phyloP scores from a whole-genome alignment of 1,140 invertebrate species.

The Steinernema khuongi region DNA sequence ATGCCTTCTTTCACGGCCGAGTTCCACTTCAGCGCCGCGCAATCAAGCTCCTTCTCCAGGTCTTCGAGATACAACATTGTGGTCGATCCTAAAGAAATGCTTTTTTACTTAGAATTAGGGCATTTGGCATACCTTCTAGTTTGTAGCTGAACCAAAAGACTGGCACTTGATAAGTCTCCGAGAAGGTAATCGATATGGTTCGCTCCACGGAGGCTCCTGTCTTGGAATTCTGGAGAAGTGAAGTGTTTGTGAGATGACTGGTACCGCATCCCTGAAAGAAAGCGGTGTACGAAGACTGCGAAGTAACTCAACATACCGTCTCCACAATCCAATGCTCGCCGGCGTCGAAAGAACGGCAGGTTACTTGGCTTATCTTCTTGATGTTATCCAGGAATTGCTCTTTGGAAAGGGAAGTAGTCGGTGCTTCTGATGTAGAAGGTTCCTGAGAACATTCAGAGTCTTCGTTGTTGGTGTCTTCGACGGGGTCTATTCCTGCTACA shows the following conservation, averaged over 20 bases:
- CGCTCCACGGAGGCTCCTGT: not conserved
- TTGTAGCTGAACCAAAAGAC: not conserved
- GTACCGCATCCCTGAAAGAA: not conserved
- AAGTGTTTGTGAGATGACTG: not conserved
- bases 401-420: too few species aligned
- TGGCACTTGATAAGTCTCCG: not conserved
- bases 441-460: too few species aligned
- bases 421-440: too few species aligned
- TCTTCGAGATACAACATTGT: not conserved
- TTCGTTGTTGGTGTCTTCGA: too few species aligned
- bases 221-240: not conserved
- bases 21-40: not conserved
- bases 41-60: not conserved
- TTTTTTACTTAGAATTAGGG: not conserved
- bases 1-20: not conserved
- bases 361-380: not conserved
- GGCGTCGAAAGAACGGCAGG: not conserved
- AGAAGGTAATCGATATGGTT: not conserved
- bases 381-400: not conserved
- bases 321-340: not conserved
- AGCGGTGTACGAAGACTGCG: not conserved
- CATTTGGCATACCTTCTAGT: not conserved
- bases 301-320: not conserved
- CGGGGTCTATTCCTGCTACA: too few species aligned
- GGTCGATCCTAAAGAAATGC: not conserved